These are phyloP conservation scores for Aphyosemion australe DNA, from an alignment of 2,113 vertebrate genomes.

Conservation along the genomic window DNA sequence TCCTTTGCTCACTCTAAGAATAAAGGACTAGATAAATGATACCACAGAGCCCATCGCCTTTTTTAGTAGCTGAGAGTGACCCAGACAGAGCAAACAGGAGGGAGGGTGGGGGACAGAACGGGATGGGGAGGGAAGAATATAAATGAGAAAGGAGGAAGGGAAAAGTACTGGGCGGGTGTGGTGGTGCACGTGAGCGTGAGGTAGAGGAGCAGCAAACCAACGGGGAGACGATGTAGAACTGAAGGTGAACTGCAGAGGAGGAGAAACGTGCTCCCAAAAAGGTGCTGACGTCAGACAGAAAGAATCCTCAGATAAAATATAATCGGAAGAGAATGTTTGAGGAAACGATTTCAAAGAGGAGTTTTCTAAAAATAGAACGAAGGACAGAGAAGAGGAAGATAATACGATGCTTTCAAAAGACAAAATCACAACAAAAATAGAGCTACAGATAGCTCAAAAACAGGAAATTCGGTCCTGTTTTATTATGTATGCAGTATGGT, in stretches of 20 bases:
- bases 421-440: too few species aligned
- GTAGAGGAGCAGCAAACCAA: conserved; percentile 25
- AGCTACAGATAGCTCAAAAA: too few species aligned
- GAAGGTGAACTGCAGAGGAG: conserved; percentile 65
- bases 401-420: too few species aligned
- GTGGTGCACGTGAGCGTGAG: conserved; percentile 62
- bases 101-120: conserved; percentile 19
- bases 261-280: conserved; percentile 17
- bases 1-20: conserved; percentile 16
- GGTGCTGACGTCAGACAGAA: conserved; percentile 40
- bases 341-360: neutral
- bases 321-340: conserved; percentile 5
- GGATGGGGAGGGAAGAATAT: conserved; percentile 61
- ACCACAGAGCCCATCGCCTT: conserved; percentile 40
- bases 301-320: conserved; percentile 9
- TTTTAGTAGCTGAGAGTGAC: conserved; percentile 67
- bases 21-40: conserved; percentile 30
- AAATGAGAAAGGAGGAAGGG: conserved; percentile 72
- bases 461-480: too few species aligned
- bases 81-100: conserved; percentile 63
- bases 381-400: too few species aligned
- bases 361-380: too few species aligned
- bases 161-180: conserved; percentile 76
- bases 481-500: too few species aligned
- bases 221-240: conserved; percentile 37